Conservation (phyloP, 1,140 invertebrate species). For the Lordiphosa stackelbergi region DNA sequence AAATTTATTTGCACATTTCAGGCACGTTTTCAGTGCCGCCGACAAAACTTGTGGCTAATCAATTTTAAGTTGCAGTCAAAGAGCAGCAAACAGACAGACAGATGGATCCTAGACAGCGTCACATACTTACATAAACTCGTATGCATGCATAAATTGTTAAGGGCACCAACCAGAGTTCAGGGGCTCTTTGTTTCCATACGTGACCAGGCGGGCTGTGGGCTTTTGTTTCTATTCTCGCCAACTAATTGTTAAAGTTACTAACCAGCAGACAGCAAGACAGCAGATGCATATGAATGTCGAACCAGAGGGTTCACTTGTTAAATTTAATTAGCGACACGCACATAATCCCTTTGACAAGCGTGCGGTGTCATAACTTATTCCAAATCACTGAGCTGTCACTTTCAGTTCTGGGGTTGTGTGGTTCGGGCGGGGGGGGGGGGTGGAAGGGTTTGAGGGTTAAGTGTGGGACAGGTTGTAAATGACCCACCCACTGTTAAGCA, state of each 20-base stretch:
- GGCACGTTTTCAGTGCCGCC: conserved; percentile 35
- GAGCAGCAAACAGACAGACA: conserved; percentile 27
- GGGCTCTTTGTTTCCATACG: conserved; percentile 28
- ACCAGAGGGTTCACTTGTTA: conserved; percentile 30
- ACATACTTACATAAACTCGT: conserved; percentile 19
- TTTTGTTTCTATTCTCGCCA: conserved; percentile 34
- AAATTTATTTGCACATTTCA: conserved; percentile 54
- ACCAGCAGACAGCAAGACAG: conserved; percentile 24
- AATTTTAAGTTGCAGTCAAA: conserved; percentile 53
- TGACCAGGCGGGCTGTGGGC: conserved; percentile 19
- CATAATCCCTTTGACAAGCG: conserved; percentile 35
- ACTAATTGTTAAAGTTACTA: conserved; percentile 54
- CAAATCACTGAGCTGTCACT: conserved; percentile 17
- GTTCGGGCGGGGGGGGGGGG: background rate
- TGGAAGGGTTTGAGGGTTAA: background rate
- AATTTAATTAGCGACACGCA: conserved; percentile 58
- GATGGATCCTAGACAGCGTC: conserved; percentile 28
- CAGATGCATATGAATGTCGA: conserved; percentile 20
- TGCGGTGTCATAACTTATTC: conserved; percentile 32
- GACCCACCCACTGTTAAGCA: background rate
- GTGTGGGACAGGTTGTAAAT: background rate
- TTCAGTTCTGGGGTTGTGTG: background rate
- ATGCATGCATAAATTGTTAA: conserved; percentile 56
- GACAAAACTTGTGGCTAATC: conserved; percentile 51
- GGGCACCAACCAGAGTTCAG: conserved; percentile 32